Conservation (phyloP, 2,888 invertebrate species). For the Notocelia uddmanniana region DNA sequence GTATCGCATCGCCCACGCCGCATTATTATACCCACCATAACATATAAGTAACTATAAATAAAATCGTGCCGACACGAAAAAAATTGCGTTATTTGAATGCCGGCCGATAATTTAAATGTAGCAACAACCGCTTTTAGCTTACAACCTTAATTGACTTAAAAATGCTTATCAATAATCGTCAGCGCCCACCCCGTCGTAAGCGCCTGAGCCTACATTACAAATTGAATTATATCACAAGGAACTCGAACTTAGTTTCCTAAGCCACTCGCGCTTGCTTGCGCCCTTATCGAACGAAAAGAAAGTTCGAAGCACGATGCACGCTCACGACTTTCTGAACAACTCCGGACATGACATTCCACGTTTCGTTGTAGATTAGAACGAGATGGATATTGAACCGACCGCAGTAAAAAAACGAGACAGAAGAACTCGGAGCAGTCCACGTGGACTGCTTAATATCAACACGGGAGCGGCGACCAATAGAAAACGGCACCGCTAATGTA, state of each 20-base stretch:
- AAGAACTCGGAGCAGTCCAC: conserved; percentile 82
- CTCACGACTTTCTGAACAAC: conserved; percentile 86
- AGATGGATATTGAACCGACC: conserved; percentile 79
- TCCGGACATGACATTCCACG: conserved; percentile 86
- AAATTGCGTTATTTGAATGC: conserved; percentile 86
- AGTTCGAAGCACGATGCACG: conserved; percentile 85
- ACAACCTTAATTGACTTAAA: conserved; percentile 87
- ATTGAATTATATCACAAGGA: conserved; percentile 55
- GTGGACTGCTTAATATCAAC: conserved; percentile 86
- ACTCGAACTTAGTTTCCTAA: conserved; percentile 47
- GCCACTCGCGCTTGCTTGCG: conserved; percentile 58
- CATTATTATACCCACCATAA: conserved; percentile 74
- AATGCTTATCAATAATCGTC: conserved; percentile 82
- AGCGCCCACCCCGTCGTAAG: conserved; percentile 58
- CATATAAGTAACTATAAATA: conserved; percentile 80
- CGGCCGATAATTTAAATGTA: conserved; percentile 86
- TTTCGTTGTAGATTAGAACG: conserved; percentile 86
- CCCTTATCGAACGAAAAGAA: conserved; percentile 63
- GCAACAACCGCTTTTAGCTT: conserved; percentile 86
- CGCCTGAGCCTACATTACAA: conserved; percentile 50
- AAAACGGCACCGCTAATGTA: conserved; percentile 86
- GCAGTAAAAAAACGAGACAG: conserved; percentile 83
- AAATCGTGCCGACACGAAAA: conserved; percentile 85
- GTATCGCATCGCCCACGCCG: conserved; percentile 57
- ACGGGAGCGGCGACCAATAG: conserved; percentile 86